Evolutionary conservation across 2,113 vertebrate species (phyloP).

Genomic region (Felis chaus): DNA sequence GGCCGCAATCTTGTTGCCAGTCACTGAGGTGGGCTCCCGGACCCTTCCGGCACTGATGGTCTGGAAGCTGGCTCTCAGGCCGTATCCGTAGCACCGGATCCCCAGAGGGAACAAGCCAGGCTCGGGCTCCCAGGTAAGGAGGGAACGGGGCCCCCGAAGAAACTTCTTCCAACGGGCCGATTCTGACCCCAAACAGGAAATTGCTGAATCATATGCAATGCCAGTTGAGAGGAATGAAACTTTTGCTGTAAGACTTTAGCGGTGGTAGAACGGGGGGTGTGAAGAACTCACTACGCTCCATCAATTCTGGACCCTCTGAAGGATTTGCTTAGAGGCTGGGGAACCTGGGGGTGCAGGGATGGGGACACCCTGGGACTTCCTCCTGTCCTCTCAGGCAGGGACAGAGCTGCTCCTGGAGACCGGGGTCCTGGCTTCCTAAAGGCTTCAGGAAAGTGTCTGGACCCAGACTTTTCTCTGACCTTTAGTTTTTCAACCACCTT

Average conservation of each 20-base stretch:
- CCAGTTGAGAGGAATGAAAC: neutral
- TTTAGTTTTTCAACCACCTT: neutral
- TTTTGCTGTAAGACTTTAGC: neutral
- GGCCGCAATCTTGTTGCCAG: neutral
- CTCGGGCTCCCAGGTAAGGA: neutral
- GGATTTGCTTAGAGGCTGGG: neutral
- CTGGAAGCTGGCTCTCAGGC: neutral
- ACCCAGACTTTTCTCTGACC: neutral
- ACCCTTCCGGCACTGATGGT: neutral
- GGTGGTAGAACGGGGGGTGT: neutral
- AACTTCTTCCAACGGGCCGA: neutral
- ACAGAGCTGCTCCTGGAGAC: neutral
- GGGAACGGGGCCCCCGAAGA: neutral
- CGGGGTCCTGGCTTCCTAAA: neutral
- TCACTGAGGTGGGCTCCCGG: neutral
- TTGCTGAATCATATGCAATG: neutral
- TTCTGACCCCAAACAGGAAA: neutral
- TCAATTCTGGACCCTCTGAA: neutral
- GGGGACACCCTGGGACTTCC: neutral
- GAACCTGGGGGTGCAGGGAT: too few relatives aligned
- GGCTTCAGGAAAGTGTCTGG: neutral
- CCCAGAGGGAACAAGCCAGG: neutral
- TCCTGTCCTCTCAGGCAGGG: neutral
- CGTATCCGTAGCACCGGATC: neutral
- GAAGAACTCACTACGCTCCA: rapidly evolving